Evolutionary conservation across 2,113 vertebrate species (phyloP).

Genomic region (Tor tambroides): DNA sequence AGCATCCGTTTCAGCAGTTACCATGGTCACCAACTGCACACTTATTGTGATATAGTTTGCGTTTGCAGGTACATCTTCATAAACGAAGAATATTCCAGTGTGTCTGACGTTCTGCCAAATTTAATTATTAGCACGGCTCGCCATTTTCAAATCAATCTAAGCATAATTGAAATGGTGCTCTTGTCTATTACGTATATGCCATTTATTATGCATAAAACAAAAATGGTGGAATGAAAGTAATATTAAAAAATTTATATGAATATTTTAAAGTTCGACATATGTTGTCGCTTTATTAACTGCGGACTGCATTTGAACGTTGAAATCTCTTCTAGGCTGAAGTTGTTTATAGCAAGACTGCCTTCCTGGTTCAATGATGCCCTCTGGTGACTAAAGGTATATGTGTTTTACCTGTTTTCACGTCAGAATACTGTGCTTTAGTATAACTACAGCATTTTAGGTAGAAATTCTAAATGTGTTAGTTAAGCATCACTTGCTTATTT

Average conservation of each 20-base stretch:
- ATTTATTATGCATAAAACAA: neutral
- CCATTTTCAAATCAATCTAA: neutral
- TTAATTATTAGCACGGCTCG: neutral
- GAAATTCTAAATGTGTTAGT: neutral
- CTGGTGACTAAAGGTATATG: neutral
- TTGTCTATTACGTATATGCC: neutral
- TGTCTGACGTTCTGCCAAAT: neutral
- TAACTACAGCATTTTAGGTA: neutral
- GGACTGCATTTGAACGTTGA: neutral
- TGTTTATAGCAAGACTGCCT: neutral
- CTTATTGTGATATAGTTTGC: constrained; percentile 18
- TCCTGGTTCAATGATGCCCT: neutral
- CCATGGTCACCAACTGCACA: constrained; percentile 46
- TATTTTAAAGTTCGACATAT: neutral
- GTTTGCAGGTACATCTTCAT: neutral
- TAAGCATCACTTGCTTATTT: neutral
- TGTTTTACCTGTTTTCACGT: neutral
- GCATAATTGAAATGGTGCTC: neutral
- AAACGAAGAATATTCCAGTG: neutral
- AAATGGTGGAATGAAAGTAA: neutral
- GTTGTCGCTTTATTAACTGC: neutral
- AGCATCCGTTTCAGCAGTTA: constrained; percentile 27
- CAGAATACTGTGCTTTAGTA: neutral
- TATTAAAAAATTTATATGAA: neutral
- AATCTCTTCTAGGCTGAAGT: neutral